Percentiles rank a stretch among this genome's conserved stretches.
phyloP scores from a whole-genome alignment of 2,113 vertebrate species.

The Lophius piscatorius region DNA sequence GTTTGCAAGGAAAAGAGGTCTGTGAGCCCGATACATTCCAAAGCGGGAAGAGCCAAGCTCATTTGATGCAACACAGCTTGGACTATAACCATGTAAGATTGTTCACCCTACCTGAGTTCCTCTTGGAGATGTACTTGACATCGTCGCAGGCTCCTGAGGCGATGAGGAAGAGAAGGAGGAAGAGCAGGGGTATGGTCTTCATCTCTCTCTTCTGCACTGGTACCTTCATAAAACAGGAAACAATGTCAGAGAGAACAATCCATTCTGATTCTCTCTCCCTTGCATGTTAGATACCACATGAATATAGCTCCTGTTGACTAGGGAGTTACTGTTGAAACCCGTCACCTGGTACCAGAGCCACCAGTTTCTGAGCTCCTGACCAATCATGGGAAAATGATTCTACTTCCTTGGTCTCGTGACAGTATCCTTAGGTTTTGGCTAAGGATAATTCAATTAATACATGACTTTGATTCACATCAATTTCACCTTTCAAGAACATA shows the following conservation, averaged over 20 bases:
- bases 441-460: no score
- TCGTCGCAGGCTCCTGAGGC: constrained; percentile 85
- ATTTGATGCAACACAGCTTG: not conserved
- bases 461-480: no score
- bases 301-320: no score
- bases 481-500: no score
- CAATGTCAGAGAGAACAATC: constrained; percentile 2
- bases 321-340: no score
- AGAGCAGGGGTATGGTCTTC: constrained; percentile 84
- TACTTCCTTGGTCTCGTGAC: no score
- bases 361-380: no score
- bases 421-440: no score
- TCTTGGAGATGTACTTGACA: constrained; percentile 93
- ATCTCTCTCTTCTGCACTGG: constrained; percentile 80
- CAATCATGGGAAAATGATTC: no score
- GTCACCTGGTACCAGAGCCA: no score
- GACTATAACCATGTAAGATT: constrained; percentile 10
- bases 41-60: constrained; percentile 14
- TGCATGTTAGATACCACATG: no score
- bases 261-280: no score
- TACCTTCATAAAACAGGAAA: constrained; percentile 65
- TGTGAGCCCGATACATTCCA: constrained; percentile 11
- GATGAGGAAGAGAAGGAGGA: constrained; percentile 87
- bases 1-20: not conserved
- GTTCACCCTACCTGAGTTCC: constrained; percentile 91